Conservation (phyloP, 2,113 vertebrate species). For the Zosterops pallidus region DNA sequence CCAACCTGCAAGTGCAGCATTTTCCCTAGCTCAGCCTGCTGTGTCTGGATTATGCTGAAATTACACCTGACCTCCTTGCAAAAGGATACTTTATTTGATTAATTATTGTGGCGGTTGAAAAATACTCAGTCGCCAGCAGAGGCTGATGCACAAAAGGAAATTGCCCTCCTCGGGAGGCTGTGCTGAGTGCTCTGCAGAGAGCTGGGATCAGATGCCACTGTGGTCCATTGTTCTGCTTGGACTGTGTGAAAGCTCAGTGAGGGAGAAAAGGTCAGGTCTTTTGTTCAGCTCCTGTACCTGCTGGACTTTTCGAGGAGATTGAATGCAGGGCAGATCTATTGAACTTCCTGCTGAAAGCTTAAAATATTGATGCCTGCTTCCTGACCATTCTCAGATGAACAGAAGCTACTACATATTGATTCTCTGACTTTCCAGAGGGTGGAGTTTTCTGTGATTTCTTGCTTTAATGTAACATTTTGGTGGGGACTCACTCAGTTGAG, state of each 20-base stretch:
- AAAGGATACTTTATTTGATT: slow-evolving; percentile 56
- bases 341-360: slow-evolving; percentile 32
- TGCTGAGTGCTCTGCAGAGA: neutral
- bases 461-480: neutral
- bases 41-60: slow-evolving; percentile 19
- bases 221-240: slow-evolving; percentile 1
- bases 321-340: slow-evolving; percentile 31
- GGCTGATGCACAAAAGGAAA: slow-evolving; percentile 39
- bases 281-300: slow-evolving; percentile 27
- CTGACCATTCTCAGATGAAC: neutral
- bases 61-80: slow-evolving; percentile 19
- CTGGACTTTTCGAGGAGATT: neutral
- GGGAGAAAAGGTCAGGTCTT: slow-evolving; percentile 28
- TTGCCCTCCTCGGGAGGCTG: neutral
- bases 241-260: neutral
- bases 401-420: neutral
- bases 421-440: neutral
- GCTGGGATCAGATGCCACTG: neutral
- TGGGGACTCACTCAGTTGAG: neutral
- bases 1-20: neutral
- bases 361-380: slow-evolving; percentile 55
- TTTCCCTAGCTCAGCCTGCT: neutral
- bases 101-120: neutral
- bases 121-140: neutral
- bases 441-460: neutral